Evolutionary conservation across 2,113 vertebrate species (phyloP), one percentile per base, ranked within the genome.

Genomic region (Apodemus sylvaticus): DNA sequence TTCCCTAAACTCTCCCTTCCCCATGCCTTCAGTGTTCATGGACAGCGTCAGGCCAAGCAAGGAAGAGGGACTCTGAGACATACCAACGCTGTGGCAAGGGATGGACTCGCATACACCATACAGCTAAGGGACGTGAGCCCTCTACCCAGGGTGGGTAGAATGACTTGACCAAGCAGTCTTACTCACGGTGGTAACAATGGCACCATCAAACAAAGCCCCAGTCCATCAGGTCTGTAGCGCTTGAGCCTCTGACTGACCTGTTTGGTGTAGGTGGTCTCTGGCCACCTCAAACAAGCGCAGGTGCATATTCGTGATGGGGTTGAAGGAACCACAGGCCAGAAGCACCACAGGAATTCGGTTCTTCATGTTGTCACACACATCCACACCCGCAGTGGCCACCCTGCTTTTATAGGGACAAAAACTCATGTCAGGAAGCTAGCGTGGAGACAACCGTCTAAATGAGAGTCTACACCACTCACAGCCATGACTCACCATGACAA

Each of bases 241-340:
- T 11, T 1, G 90, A 26, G 8, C 0, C 42, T 5, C 26, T 64
- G 53, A 98, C 99, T 98, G 92, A 99, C 99, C 99, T 99, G 99
- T 99, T 95, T 98, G 98, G 97, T 99, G 99, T 97, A 99, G 98
- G 93, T 99, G 99, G 97, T 99, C 99, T 98, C 99, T 99, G 94
- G 99, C 99, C 97, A 99, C 98, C 97, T 99, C 99, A 96, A 99
- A 99, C 93, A 99, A 98, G 94, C 99, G 98, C 99, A 99, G 99
- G 96, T 99, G 99, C 98, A 99, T 99, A 98, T 99, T 98, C 96
- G 99, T 99, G 98, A 99, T 99, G 94, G 99, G 99, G 98, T 99
- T 99, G 97, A 99, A 99, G 83, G 99, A 99, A 94, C 99, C 99
- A 70, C 99, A 99, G 64, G 99, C 99, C 48, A 99, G 98, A 22